Percentiles rank a stretch among this genome's conserved stretches.
Conservation (phyloP, 2,797 vertebrate species). For the Karalla daura region DNA sequence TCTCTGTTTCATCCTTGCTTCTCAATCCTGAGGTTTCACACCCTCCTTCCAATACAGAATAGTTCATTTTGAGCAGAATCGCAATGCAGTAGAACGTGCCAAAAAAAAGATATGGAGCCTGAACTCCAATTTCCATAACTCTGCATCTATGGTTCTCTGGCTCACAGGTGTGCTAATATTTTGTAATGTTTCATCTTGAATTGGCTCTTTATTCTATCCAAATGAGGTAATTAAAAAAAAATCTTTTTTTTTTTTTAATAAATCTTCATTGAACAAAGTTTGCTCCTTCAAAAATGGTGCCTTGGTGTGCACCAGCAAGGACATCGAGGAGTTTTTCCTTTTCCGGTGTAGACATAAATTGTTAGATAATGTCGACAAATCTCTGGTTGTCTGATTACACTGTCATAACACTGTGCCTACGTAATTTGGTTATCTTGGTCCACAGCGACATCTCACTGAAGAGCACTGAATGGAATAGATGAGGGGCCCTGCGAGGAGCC, state of each 20-base stretch:
- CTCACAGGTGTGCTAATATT: background rate
- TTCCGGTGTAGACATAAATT: constrained; percentile 29
- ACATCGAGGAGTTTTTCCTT: constrained; percentile 15
- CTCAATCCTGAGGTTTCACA: background rate
- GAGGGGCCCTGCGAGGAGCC: constrained; percentile 45
- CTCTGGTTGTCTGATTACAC: constrained; percentile 48
- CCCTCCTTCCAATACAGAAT: background rate
- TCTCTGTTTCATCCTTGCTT: background rate
- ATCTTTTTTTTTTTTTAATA: too few relatives aligned
- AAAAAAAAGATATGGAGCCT: background rate
- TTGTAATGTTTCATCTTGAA: background rate
- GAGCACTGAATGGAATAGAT: constrained; percentile 55
- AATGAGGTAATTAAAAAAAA: too few relatives aligned
- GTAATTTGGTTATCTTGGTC: constrained; percentile 55
- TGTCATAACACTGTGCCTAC: constrained; percentile 46
- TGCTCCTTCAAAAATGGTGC: background rate
- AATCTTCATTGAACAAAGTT: background rate
- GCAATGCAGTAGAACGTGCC: background rate
- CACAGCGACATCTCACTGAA: constrained; percentile 43
- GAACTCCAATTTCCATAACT: background rate
- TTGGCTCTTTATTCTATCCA: background rate
- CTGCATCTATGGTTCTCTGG: background rate
- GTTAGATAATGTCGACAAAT: constrained; percentile 43
- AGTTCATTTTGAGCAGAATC: background rate
- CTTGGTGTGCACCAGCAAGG: background rate